Base-by-base conservation (phyloP, 2,797 vertebrate genomes). In the Amniataba percoides region DNA sequence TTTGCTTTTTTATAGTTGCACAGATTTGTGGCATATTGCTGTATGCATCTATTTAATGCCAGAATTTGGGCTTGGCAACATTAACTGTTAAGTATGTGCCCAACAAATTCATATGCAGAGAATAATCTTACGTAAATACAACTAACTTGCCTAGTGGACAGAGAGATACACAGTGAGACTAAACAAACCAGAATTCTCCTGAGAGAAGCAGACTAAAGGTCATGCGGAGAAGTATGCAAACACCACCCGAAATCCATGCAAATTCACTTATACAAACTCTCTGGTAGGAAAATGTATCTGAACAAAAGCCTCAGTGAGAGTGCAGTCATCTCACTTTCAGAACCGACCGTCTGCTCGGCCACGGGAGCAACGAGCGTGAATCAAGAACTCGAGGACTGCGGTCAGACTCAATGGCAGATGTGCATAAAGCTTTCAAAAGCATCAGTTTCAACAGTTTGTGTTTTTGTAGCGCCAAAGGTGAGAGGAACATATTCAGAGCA, bases 211-310 rank as follows among this genome's bases (percentile, higher is more conserved):
- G 49, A 60, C 31, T 27, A 79, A 86, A 89, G 85, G 85, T 87
- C 80, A 78, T 43, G 8, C 39, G 52, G 65, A 49, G 45, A 84
- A 76, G 56, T 71, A 92, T 84, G 83, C 81, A 93, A 91, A 87
- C 74, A 15, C 21, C 34, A 58, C 65, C 62, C 65, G 62, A 81
- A 75, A 72, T 74, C 31, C 65, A 87, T 87, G 90, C 79, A 90
- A 91, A 92, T 83, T 10, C n/a, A 48, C 42, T 65, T 45, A 31
- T 11, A 49, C 45, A 74, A 80, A 63, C 36, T 62, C 58, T 25
- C 42, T 56, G 46, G 19, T 52, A 55, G 43, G 62, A 56, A 82
- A 85, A 78, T 64, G 23, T 58, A 40, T 66, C 36, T 36, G 68
- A 82, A 77, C 61, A 66, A n/a, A 82, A 61, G 49, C 59, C 46